Evolutionary conservation across 1,140 invertebrate species (phyloP).

Genomic region (Zaprionus africanus): DNA sequence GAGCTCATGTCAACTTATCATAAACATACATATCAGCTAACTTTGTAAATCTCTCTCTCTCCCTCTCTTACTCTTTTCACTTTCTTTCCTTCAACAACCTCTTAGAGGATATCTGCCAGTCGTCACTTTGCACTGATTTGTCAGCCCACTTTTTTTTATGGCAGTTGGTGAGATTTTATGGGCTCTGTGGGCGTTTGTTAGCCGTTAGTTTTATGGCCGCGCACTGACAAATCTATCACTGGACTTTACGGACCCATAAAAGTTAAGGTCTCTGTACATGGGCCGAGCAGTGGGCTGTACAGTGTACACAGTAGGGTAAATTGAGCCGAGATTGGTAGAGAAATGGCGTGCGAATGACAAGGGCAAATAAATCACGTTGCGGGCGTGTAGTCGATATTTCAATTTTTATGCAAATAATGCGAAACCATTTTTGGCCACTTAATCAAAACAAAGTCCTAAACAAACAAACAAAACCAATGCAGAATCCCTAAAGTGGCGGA

Average conservation of each 20-base stretch:
- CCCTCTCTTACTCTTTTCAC: background rate
- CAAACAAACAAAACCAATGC: conserved; percentile 49
- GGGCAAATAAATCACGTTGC: conserved; percentile 61
- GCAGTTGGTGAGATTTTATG: conserved; percentile 61
- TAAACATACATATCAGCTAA: too few relatives aligned
- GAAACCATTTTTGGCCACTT: conserved; percentile 72
- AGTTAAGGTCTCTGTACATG: conserved; percentile 37
- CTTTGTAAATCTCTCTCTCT: too few relatives aligned
- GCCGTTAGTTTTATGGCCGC: conserved; percentile 60
- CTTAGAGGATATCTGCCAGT: background rate
- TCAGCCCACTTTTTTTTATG: conserved; percentile 44
- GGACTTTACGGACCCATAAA: conserved; percentile 68
- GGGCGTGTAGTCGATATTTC: conserved; percentile 61
- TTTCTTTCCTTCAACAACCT: background rate
- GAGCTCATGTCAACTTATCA: background rate
- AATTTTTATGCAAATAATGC: conserved; percentile 73
- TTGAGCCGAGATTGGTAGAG: background rate
- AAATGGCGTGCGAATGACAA: conserved; percentile 26
- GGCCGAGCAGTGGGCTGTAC: conserved; percentile 1
- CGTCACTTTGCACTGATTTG: background rate
- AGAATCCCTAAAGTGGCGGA: background rate
- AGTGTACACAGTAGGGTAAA: background rate
- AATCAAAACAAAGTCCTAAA: conserved; percentile 76
- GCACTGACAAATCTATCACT: conserved; percentile 69
- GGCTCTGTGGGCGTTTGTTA: conserved; percentile 40